Evolutionary conservation across 1,140 invertebrate species (phyloP).

Genomic region (Drosophila nannoptera): DNA sequence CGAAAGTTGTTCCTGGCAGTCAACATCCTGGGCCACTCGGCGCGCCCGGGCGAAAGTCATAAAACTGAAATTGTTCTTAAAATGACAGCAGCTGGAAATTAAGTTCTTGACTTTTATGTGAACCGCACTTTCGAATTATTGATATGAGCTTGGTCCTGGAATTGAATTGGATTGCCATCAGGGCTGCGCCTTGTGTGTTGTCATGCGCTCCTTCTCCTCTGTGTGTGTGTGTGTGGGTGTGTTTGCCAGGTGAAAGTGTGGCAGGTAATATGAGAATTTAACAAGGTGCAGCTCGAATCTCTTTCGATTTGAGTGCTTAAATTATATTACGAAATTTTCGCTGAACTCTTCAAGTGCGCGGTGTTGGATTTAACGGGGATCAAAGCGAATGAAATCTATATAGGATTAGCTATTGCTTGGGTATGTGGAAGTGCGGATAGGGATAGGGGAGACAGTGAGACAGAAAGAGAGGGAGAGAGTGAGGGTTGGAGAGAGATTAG

Average conservation of each 20-base stretch:
- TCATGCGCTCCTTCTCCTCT: background rate
- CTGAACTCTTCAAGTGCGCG: conserved; percentile 1
- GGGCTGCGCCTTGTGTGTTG: background rate
- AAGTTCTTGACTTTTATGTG: conserved; percentile 76
- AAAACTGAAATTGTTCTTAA: conserved; percentile 71
- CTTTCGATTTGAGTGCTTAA: background rate
- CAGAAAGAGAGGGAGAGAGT: no score
- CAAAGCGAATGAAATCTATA: no score
- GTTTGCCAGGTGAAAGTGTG: conserved; percentile 20
- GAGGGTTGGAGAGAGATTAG: no score
- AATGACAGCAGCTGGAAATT: conserved; percentile 73
- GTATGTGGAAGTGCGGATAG: no score
- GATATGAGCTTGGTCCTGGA: conserved; percentile 53
- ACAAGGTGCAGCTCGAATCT: conserved; percentile 15
- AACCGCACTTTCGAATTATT: conserved; percentile 70
- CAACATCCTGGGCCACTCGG: conserved; percentile 9
- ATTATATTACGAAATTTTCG: conserved; percentile 7
- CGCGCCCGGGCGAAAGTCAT: conserved; percentile 54
- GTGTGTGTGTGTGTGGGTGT: conserved; percentile 9
- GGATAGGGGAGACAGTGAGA: no score
- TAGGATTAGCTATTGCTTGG: no score
- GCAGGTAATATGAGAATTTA: conserved; percentile 29
- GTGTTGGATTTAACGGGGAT: no score
- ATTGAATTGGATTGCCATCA: conserved; percentile 32
- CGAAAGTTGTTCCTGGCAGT: conserved; percentile 66